phyloP scores from a whole-genome alignment of 2,113 vertebrate genomes.

The Axis porcinus region DNA sequence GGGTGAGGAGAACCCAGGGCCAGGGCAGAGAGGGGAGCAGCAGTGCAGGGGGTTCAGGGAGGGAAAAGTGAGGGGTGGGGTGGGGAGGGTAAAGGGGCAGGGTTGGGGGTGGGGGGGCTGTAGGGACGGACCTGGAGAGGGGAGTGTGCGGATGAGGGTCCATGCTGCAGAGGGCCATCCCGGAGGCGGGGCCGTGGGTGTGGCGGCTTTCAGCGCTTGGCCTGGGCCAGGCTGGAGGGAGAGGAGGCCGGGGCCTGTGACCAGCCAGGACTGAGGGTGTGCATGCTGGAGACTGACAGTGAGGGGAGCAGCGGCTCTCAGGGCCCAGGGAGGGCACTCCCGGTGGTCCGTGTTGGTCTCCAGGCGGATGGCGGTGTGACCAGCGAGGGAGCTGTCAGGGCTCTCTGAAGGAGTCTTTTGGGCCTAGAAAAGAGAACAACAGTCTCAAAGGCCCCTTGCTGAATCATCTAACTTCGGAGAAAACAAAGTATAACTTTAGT shows the following conservation, averaged over 20 bases:
- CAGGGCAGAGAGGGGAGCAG: neutral
- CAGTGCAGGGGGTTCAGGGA: neutral
- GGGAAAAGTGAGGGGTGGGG: neutral
- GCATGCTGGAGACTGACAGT: neutral
- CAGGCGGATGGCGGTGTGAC: neutral
- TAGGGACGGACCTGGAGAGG: neutral
- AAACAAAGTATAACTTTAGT: too few relatives aligned
- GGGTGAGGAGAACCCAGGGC: neutral
- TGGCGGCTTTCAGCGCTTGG: accelerated
- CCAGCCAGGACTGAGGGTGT: too few relatives aligned
- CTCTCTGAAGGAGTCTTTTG: too few relatives aligned
- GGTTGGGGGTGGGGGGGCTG: neutral
- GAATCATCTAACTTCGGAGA: too few relatives aligned
- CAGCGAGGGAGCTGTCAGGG: neutral
- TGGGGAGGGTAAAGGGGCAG: neutral
- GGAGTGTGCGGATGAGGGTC: too few relatives aligned
- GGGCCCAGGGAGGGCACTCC: neutral
- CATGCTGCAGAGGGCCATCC: neutral
- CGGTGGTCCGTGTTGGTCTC: neutral
- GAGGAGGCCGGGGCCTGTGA: neutral
- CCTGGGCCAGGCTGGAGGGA: neutral
- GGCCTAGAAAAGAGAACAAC: too few relatives aligned
- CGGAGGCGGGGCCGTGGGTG: too few relatives aligned
- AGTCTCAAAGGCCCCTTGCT: too few relatives aligned
- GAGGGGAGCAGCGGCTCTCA: neutral